These are phyloP conservation scores for Lota lota DNA, from an alignment of 2,113 vertebrate genomes.

Conservation along the genomic window DNA sequence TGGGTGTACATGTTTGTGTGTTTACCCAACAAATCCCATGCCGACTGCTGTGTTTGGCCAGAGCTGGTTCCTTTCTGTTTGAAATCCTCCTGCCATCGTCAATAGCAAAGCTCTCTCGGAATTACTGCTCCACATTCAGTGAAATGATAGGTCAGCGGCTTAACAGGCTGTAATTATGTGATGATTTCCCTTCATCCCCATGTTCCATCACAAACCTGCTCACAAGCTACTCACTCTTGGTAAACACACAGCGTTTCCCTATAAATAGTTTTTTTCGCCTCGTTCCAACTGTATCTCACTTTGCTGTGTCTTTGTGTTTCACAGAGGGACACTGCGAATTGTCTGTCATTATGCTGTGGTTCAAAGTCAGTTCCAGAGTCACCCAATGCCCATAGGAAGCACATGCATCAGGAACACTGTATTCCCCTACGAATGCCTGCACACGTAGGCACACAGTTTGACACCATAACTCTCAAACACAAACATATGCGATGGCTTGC, in stretches of 20 bases:
- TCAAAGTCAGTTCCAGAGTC: constrained; percentile 42
- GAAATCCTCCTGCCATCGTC: constrained; percentile 33
- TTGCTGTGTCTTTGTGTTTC: constrained; percentile 45
- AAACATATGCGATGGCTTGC: constrained; percentile 16
- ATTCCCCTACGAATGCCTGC: neutral
- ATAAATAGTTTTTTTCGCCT: constrained; percentile 55
- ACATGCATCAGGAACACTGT: neutral
- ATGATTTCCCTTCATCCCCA: constrained; percentile 51
- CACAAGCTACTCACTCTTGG: constrained; percentile 37
- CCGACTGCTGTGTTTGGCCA: constrained; percentile 21
- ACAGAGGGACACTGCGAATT: constrained; percentile 48
- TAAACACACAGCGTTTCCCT: constrained; percentile 36
- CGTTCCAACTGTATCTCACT: constrained; percentile 23
- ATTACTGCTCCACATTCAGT: constrained; percentile 35
- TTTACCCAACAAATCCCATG: neutral
- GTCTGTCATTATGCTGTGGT: constrained; percentile 37
- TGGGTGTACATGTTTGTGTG: neutral
- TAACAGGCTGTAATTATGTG: constrained; percentile 62
- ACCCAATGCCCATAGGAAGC: constrained; percentile 20
- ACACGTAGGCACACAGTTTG: constrained; percentile 3
- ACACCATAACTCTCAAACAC: constrained; percentile 11
- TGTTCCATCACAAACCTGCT: constrained; percentile 57
- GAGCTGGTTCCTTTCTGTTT: constrained; percentile 13
- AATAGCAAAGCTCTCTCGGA: constrained; percentile 43
- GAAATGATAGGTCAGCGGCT: constrained; percentile 60